Conservation (phyloP, 1,140 invertebrate species). For the Hycleus phaleratus region DNA sequence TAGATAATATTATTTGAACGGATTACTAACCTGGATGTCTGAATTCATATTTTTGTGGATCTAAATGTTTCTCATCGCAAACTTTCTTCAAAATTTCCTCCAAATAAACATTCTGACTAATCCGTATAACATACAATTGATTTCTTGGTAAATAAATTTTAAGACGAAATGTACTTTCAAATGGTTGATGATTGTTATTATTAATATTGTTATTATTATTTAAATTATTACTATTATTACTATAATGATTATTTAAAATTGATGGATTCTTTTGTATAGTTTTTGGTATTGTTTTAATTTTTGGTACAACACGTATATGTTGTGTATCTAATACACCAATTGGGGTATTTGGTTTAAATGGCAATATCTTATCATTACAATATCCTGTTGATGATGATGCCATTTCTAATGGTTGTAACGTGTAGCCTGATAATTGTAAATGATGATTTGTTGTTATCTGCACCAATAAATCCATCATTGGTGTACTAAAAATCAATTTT, state of each 20-base stretch:
- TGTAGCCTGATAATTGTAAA: conserved; percentile 61
- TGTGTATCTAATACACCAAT: conserved; percentile 58
- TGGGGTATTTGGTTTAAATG: conserved; percentile 73
- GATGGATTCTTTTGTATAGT: conserved; percentile 20
- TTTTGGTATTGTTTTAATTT: conserved; percentile 28
- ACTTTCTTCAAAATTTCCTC: conserved; percentile 62
- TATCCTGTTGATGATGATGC: conserved; percentile 34
- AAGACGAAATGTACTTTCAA: conserved; percentile 68
- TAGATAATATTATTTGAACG: no score
- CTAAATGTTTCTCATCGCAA: conserved; percentile 74
- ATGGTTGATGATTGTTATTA: conserved; percentile 47
- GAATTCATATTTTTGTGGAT: conserved; percentile 67
- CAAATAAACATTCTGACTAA: conserved; percentile 58
- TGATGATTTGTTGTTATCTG: conserved; percentile 67
- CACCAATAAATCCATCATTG: conserved; percentile 77
- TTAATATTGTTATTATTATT: no score
- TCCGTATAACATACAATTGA: conserved; percentile 70
- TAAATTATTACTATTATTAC: no score
- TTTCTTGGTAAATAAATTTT: conserved; percentile 76
- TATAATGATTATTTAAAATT: neutral
- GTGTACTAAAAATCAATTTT: conserved; percentile 51
- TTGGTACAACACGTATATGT: conserved; percentile 41
- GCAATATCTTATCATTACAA: conserved; percentile 50
- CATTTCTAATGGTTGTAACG: conserved; percentile 57
- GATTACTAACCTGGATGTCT: conserved; percentile 60